Conservation (phyloP, 1,140 invertebrate genomes). For the Brachionus plicatilis region DNA sequence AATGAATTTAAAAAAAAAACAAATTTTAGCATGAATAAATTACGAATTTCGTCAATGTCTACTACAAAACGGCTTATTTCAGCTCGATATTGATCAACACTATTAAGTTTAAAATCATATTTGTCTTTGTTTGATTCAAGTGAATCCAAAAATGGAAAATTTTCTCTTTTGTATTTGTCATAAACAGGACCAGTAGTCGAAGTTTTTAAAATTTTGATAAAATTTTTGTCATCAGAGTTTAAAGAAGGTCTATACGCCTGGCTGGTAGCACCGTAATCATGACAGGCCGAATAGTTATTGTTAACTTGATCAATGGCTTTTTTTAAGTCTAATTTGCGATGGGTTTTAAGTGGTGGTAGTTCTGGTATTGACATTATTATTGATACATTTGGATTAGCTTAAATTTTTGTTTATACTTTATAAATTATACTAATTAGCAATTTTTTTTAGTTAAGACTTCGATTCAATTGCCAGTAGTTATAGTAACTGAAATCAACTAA, state of each 20-base stretch:
- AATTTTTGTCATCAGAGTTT: neutral
- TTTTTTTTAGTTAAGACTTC: neutral
- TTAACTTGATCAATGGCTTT: slow-evolving; percentile 16
- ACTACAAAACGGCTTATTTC: neutral
- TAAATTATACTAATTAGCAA: slow-evolving; percentile 16
- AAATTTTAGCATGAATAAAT: neutral
- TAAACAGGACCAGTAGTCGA: neutral
- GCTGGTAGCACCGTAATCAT: neutral
- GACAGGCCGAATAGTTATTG: neutral
- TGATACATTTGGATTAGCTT: neutral
- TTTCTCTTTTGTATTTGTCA: neutral
- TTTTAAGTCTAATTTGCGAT: neutral
- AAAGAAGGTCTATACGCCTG: neutral
- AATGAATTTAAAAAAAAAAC: neutral
- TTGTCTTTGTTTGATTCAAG: neutral
- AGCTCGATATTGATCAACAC: neutral
- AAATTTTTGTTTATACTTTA: slow-evolving; percentile 23
- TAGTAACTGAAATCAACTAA: neutral
- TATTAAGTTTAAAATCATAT: neutral
- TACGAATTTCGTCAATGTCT: neutral
- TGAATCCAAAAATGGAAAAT: neutral
- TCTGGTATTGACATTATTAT: neutral
- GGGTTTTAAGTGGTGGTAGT: neutral
- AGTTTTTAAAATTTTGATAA: slow-evolving; percentile 23
- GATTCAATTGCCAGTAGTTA: neutral